phyloP scores from a whole-genome alignment of 2,888 invertebrate species.

The Rhaphigaster nebulosa region DNA sequence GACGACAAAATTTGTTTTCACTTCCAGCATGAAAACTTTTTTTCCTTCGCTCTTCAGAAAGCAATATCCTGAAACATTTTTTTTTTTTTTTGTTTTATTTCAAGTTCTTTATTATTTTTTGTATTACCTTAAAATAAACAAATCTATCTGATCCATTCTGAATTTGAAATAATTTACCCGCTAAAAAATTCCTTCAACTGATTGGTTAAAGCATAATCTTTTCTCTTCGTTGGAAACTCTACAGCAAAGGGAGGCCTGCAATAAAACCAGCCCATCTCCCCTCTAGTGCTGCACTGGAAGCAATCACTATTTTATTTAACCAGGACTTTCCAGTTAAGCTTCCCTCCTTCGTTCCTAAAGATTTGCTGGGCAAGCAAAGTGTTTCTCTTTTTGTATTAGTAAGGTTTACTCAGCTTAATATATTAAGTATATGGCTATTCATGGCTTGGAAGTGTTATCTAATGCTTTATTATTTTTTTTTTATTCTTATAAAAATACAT shows the following conservation, averaged over 20 bases:
- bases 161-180: background rate
- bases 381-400: background rate
- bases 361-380: slow-evolving; percentile 11
- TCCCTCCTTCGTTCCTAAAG: background rate
- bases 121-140: background rate
- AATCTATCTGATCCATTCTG: background rate
- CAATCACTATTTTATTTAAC: slow-evolving; percentile 35
- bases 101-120: no score
- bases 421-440: background rate
- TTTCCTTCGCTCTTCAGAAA: no score
- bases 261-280: background rate
- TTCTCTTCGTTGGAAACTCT: background rate
- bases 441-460: background rate
- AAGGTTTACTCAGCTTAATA: background rate
- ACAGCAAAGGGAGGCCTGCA: background rate
- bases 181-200: background rate
- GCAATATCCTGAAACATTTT: no score
- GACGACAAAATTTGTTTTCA: no score
- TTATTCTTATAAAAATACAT: no score
- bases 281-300: background rate
- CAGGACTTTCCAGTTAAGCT: background rate
- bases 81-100: no score
- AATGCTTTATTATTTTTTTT: no score
- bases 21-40: no score
- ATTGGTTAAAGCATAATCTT: background rate